These are phyloP conservation scores for Napeogenes inachia DNA, from an alignment of 2,888 invertebrate genomes.

Conservation along the genomic window DNA sequence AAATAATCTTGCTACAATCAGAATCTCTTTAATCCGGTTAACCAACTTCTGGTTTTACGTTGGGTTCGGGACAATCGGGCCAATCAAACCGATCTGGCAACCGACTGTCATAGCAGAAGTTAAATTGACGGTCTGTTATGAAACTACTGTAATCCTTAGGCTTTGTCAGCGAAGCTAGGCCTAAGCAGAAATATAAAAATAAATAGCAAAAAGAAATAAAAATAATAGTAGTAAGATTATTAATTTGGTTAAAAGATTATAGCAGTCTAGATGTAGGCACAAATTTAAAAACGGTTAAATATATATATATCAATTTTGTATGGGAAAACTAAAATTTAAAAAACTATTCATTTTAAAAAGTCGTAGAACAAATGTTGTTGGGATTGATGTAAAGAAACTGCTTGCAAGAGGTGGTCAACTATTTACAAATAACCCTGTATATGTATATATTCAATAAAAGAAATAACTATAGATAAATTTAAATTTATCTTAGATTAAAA, in stretches of 20 bases:
- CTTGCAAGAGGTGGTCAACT: too few relatives aligned
- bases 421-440: too few relatives aligned
- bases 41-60: conserved; percentile 15
- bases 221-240: neutral
- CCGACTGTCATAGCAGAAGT: conserved; percentile 33
- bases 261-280: too few relatives aligned
- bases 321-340: too few relatives aligned
- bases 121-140: conserved; percentile 57
- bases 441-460: too few relatives aligned
- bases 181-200: conserved; percentile 44
- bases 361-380: too few relatives aligned
- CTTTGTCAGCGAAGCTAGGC: conserved; percentile 76
- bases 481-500: conserved; percentile 2
- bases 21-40: conserved; percentile 24
- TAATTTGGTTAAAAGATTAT: too few relatives aligned
- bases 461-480: too few relatives aligned
- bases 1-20: neutral
- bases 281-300: too few relatives aligned
- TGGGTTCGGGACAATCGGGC: conserved; percentile 29
- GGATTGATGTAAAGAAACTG: too few relatives aligned
- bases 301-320: too few relatives aligned
- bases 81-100: conserved; percentile 39
- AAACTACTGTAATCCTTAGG: conserved; percentile 74
- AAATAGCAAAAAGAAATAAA: neutral
- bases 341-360: too few relatives aligned